Evolutionary conservation across 2,113 vertebrate genomes (phyloP).

Genomic region (Dolichallabes microphthalmus): DNA sequence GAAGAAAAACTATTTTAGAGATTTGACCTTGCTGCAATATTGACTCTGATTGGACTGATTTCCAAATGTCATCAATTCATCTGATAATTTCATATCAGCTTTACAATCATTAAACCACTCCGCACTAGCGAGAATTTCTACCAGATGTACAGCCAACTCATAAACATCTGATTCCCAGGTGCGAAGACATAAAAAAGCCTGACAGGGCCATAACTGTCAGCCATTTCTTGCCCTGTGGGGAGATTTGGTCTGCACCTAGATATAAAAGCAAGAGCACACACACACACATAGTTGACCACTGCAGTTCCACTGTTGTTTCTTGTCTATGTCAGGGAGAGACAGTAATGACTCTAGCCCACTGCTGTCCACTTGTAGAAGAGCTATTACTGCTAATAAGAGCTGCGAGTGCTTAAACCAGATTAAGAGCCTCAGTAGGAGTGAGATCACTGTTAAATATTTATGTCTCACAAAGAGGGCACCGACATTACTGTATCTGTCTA

Average conservation of each 20-base stretch:
- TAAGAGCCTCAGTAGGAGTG: constrained; percentile 26
- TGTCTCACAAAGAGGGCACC: constrained; percentile 14
- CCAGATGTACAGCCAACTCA: background rate
- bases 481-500: constrained; percentile 27
- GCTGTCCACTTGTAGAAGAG: constrained; percentile 25
- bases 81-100: background rate
- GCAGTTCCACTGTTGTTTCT: constrained; percentile 9
- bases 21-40: background rate
- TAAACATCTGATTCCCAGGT: background rate
- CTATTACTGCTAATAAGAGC: constrained; percentile 41
- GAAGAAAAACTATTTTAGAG: background rate
- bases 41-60: background rate
- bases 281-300: constrained; percentile 38
- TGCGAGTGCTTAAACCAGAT: constrained; percentile 27
- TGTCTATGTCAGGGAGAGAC: constrained; percentile 15
- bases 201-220: background rate
- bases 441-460: constrained; percentile 33
- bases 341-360: background rate
- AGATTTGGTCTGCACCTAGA: background rate
- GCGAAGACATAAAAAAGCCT: background rate
- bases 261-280: background rate
- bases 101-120: background rate
- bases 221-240: background rate
- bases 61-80: background rate
- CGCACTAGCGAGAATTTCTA: background rate